These are phyloP conservation scores for Patella ulyssiponensis DNA, from an alignment of 2,888 invertebrate genomes.

Conservation along the genomic window DNA sequence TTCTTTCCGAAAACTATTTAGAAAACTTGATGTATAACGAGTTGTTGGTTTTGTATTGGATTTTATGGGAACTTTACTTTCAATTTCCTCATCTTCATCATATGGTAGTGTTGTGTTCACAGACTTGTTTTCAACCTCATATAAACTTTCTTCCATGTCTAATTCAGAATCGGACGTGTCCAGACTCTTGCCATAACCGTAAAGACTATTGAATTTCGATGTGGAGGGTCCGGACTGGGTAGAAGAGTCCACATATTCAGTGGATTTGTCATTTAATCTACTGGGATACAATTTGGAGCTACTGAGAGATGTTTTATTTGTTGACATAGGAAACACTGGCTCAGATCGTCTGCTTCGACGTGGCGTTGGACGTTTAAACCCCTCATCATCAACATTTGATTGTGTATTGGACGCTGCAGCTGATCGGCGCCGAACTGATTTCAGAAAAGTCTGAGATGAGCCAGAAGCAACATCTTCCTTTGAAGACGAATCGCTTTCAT, in stretches of 20 bases:
- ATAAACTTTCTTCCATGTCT: constrained; percentile 51
- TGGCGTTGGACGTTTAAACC: constrained; percentile 29
- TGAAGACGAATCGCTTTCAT: constrained; percentile 34
- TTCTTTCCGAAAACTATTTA: background rate
- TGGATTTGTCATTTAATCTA: background rate
- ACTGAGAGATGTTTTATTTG: constrained; percentile 6
- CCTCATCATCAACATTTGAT: constrained; percentile 31
- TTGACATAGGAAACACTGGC: constrained; percentile 11
- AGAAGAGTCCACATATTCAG: background rate
- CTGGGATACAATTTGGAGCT: background rate
- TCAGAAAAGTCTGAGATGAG: constrained; percentile 6
- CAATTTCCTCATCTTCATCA: constrained; percentile 29
- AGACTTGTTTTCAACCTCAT: constrained; percentile 57
- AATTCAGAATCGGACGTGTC: constrained; percentile 60
- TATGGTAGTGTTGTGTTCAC: constrained; percentile 57
- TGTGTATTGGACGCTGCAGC: constrained; percentile 23
- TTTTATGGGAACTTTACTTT: constrained; percentile 1
- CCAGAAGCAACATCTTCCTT: constrained; percentile 17
- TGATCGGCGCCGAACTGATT: constrained; percentile 27
- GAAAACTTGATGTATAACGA: background rate
- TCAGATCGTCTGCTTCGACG: constrained; percentile 23
- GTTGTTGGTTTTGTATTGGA: background rate
- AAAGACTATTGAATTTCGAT: background rate
- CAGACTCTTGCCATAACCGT: constrained; percentile 25
- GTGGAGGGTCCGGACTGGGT: background rate